Evolutionary conservation across 2,888 invertebrate genomes (phyloP).

Genomic region (Amphipyra tragopoginis): DNA sequence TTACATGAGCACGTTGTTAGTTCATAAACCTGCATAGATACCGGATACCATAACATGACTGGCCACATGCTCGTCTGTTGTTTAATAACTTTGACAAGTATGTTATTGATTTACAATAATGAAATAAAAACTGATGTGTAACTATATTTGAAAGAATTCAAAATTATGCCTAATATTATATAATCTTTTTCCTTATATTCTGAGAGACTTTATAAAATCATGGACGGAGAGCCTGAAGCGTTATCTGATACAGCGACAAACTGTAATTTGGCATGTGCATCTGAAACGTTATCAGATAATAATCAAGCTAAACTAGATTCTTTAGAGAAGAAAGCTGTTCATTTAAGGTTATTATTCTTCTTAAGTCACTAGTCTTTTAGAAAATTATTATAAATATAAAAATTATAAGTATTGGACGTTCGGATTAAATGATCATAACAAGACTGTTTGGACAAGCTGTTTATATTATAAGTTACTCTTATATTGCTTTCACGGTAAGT

Average conservation of each 20-base stretch:
- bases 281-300: conserved; percentile 79
- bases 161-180: conserved; percentile 70
- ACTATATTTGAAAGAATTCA: conserved; percentile 63
- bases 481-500: no score
- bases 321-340: conserved; percentile 86
- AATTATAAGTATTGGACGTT: no score
- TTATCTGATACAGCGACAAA: conserved; percentile 81
- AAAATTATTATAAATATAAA: no score
- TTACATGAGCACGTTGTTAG: no score
- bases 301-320: conserved; percentile 83
- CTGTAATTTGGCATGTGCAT: conserved; percentile 77
- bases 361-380: not conserved
- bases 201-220: conserved; percentile 63
- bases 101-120: conserved; percentile 47
- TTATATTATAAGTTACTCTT: no score
- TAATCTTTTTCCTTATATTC: conserved; percentile 54
- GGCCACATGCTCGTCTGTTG: conserved; percentile 54
- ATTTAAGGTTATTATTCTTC: conserved; percentile 72
- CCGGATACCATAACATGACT: conserved; percentile 23
- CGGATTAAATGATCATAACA: no score
- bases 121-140: conserved; percentile 46
- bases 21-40: conserved; percentile 1
- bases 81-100: conserved; percentile 53
- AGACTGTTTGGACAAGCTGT: no score
- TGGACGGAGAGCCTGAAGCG: conserved; percentile 84